Percentiles rank a stretch among this genome's conserved stretches.
Conservation (phyloP, 2,113 vertebrate species). For the Monopterus albus region DNA sequence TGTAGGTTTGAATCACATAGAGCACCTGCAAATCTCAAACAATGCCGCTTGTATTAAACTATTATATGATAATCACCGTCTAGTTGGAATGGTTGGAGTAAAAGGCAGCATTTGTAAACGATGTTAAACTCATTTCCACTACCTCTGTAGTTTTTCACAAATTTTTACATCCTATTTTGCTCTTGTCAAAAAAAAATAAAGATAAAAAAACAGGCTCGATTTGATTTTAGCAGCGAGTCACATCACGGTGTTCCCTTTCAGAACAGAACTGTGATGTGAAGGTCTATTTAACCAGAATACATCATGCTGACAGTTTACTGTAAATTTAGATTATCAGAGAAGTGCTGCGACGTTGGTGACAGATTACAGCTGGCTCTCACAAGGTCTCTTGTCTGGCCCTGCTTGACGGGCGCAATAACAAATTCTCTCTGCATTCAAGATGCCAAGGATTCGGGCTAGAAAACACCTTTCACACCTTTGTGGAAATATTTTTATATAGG, state of each 20-base stretch:
- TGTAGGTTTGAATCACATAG: conserved; percentile 1
- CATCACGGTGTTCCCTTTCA: conserved; percentile 33
- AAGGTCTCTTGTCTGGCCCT: conserved; percentile 68
- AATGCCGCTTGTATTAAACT: not conserved
- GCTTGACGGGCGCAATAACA: conserved; percentile 34
- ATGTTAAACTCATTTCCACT: not conserved
- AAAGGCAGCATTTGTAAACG: conserved; percentile 3
- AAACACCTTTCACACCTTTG: conserved; percentile 23
- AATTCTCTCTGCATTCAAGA: conserved; percentile 26
- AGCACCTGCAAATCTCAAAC: conserved; percentile 13
- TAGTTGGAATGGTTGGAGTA: not conserved
- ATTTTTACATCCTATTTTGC: conserved; percentile 1
- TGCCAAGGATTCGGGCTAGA: conserved; percentile 18
- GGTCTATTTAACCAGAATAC: conserved; percentile 65
- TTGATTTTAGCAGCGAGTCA: conserved; percentile 12
- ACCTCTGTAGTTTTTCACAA: conserved; percentile 9
- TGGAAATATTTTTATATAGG: conserved; percentile 40
- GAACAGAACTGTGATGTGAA: conserved; percentile 63
- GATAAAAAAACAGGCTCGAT: not conserved
- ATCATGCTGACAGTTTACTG: conserved; percentile 78
- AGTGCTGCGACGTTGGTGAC: conserved; percentile 72
- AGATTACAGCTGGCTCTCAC: conserved; percentile 66
- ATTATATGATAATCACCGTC: not conserved
- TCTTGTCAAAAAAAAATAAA: not conserved
- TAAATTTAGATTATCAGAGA: conserved; percentile 80